Percentiles rank a stretch among this genome's conserved stretches.
These are phyloP conservation scores for Microctenopoma steveboyesi DNA, from an alignment of 2,797 vertebrate species.

Conservation along the genomic window DNA sequence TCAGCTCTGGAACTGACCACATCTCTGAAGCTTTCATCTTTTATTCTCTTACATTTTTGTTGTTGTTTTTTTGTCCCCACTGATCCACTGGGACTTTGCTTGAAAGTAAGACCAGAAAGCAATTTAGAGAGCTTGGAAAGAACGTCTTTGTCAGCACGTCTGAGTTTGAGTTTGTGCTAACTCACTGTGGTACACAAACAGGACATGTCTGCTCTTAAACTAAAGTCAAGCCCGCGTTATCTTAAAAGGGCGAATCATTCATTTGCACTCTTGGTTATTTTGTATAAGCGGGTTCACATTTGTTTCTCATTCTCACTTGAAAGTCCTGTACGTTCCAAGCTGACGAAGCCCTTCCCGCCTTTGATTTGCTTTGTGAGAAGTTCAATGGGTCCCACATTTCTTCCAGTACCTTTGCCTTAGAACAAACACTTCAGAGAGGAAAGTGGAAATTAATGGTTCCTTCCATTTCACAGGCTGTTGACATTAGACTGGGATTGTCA, in stretches of 20 bases:
- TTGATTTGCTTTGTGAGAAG: slow-evolving; percentile 27
- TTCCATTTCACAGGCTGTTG: slow-evolving; percentile 36
- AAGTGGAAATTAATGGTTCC: slow-evolving; percentile 37
- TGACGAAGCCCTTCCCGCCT: slow-evolving; percentile 8
- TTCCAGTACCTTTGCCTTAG: slow-evolving; percentile 1
- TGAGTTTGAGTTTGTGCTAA: slow-evolving; percentile 5
- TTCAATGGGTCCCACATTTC: slow-evolving; percentile 22
- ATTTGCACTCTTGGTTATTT: not conserved
- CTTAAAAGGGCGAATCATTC: not conserved
- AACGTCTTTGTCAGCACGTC: slow-evolving; percentile 47
- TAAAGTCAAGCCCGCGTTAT: not conserved
- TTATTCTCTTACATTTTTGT: slow-evolving; percentile 23
- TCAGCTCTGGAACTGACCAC: slow-evolving; percentile 46
- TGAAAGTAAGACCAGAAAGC: slow-evolving; percentile 21
- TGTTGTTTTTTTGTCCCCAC: slow-evolving; percentile 35
- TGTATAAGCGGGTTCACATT: not conserved
- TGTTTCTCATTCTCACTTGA: not conserved
- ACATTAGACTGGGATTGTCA: not conserved
- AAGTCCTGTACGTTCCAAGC: not conserved
- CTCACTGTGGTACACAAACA: slow-evolving; percentile 1
- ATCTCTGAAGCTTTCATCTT: slow-evolving; percentile 49
- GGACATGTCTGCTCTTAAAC: not conserved
- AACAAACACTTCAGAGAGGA: slow-evolving; percentile 42
- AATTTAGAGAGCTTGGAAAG: slow-evolving; percentile 28
- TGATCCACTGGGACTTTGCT: slow-evolving; percentile 14